phyloP scores from a whole-genome alignment of 2,888 invertebrate genomes.

The Ennomos erosarius region DNA sequence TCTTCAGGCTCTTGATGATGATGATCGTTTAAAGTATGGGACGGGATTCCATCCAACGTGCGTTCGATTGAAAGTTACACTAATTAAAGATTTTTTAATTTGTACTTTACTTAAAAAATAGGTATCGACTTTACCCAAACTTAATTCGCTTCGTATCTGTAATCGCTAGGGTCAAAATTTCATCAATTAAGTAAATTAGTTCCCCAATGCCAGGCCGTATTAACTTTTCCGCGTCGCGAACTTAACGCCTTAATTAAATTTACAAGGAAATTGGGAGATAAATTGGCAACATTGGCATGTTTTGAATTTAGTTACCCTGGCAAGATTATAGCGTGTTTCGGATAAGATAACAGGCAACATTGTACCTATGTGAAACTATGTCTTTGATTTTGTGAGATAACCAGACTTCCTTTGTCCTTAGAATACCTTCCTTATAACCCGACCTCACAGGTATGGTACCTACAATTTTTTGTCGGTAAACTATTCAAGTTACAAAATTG shows the following conservation, averaged over 20 bases:
- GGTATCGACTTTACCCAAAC: neutral
- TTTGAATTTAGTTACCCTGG: neutral
- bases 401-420: too few species aligned
- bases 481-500: too few species aligned
- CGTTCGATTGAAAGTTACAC: slow-evolving; percentile 7
- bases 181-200: slow-evolving; percentile 34
- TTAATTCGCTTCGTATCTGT: slow-evolving; percentile 16
- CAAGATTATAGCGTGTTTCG: too few species aligned
- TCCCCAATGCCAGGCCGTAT: slow-evolving; percentile 16
- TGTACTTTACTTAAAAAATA: neutral
- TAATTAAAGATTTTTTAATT: neutral
- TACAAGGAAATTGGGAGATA: slow-evolving; percentile 27
- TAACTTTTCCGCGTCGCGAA: slow-evolving; percentile 25
- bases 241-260: slow-evolving; percentile 31
- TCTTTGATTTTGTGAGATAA: too few species aligned
- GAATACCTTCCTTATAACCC: too few species aligned
- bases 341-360: too few species aligned
- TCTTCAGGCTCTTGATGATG: too few species aligned
- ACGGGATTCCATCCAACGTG: too few species aligned
- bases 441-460: too few species aligned
- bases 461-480: too few species aligned
- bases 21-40: too few species aligned
- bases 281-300: slow-evolving; percentile 13
- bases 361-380: too few species aligned
- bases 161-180: slow-evolving; percentile 29